These are phyloP conservation scores for Poeciliopsis gracilis DNA, from an alignment of 2,797 vertebrate species.

Conservation along the genomic window DNA sequence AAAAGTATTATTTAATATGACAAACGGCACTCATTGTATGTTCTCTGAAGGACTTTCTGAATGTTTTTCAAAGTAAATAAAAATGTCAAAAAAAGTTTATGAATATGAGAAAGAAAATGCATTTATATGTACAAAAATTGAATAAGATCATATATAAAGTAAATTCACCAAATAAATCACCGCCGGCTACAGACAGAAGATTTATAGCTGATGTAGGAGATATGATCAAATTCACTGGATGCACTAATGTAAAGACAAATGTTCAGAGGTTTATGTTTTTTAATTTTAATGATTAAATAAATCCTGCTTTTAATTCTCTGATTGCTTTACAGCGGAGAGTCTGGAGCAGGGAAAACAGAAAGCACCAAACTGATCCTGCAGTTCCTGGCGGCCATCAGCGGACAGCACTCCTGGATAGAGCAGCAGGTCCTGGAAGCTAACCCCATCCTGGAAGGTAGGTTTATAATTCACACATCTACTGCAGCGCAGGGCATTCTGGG, in stretches of 20 bases:
- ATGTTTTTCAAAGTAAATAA: not conserved
- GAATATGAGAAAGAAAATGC: not conserved
- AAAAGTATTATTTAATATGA: too few species aligned
- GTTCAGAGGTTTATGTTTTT: not conserved
- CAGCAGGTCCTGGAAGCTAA: constrained; percentile 98
- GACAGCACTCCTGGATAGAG: constrained; percentile 98
- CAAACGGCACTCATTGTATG: too few species aligned
- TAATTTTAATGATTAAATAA: not conserved
- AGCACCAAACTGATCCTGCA: constrained; percentile 97
- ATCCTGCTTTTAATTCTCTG: not conserved
- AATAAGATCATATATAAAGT: not conserved
- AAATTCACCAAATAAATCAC: not conserved
- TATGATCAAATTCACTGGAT: not conserved
- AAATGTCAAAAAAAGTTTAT: not conserved
- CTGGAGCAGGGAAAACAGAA: constrained; percentile 96
- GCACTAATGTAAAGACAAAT: not conserved
- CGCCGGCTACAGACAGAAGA: not conserved
- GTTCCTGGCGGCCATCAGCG: constrained; percentile 95
- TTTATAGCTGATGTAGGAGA: not conserved
- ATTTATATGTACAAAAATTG: not conserved
- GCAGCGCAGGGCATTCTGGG: too few species aligned
- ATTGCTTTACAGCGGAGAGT: constrained; percentile 80
- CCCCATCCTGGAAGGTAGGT: constrained; percentile 94
- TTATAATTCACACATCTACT: not conserved
- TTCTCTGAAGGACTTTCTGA: not conserved